Evolutionary conservation across 2,797 vertebrate species (phyloP), one percentile per base, ranked within the genome.

Genomic region (Pseudocheirus occidentalis): DNA sequence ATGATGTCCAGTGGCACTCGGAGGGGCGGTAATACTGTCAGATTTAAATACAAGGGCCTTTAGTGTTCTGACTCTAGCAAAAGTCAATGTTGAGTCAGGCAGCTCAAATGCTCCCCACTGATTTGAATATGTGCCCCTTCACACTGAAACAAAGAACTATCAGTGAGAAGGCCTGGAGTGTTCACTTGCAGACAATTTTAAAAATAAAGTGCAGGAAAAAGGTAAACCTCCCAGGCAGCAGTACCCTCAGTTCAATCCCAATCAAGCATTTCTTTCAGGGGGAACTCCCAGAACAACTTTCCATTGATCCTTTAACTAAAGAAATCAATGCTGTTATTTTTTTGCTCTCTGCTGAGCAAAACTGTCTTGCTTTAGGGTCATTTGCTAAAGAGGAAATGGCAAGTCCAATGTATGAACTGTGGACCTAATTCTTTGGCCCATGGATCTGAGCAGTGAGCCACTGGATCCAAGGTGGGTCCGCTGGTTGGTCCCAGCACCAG

Each of bases 231-330:
- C 12, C 58, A 46, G 21, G 40, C 53, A 90, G 31, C 29, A 55
- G 50, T 92, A 73, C 14, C 10, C 14, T 1, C 29, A 54, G 52
- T 66, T 53, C 90, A 90, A 55, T 90, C 90, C 53, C 91, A 93
- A 0, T 1, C 21, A 31, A 92, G 56, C 55, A 50, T 58, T 73
- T 94, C 46, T 55, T 92, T 62, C 91, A 4, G 55, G 52, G 0
- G 46, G 62, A 21, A 0, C 21, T 97, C 94, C 29, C 24, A 46
- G 91, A 73, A 94, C 55, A 81, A 40, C 18, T 27, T 93, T 58
- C 96, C 94, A 81, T 46, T 29, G 66, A 92, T 90, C 90, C 90
- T 58, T 94, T 93, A 95, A 91, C 90, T 96, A 94, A 40, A 93
- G 90, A 95, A 92, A 91, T 91, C 91, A 91, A 91, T 55, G 92